Percentiles rank a stretch among this genome's conserved stretches.
Evolutionary conservation across 2,797 vertebrate species (phyloP).

Genomic region (Trachops cirrhosus): DNA sequence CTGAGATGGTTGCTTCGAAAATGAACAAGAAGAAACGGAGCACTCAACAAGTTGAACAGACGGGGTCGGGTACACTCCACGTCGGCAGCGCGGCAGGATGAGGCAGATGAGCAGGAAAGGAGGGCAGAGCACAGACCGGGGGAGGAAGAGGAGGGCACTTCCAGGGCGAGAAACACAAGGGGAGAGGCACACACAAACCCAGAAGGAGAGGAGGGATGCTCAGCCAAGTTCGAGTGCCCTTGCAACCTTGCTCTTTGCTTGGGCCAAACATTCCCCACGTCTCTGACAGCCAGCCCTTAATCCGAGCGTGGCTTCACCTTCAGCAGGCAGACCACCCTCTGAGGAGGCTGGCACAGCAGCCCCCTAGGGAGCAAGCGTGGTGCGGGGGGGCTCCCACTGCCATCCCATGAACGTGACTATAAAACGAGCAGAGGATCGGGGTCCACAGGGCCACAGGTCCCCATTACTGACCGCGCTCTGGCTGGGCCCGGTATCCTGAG

Average conservation of each 20-base stretch:
- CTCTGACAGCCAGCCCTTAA: background rate
- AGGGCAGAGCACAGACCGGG: background rate
- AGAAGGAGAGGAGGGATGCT: background rate
- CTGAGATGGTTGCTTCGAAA: background rate
- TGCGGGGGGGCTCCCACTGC: background rate
- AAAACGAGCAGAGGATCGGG: background rate
- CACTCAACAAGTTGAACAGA: background rate
- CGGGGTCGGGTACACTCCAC: background rate
- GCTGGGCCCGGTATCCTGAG: fast-evolving
- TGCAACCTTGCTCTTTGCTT: background rate
- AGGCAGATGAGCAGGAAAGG: background rate
- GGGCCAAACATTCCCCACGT: background rate
- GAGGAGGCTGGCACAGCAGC: background rate
- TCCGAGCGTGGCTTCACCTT: background rate
- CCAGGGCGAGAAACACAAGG: background rate
- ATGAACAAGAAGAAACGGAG: background rate
- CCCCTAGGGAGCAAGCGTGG: background rate
- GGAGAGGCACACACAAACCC: background rate
- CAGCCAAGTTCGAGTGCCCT: background rate
- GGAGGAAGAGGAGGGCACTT: background rate
- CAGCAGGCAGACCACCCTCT: background rate
- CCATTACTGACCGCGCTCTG: fast-evolving
- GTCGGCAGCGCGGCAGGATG: fast-evolving
- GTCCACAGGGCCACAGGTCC: background rate
- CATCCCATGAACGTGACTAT: background rate